Percentiles rank a stretch among this genome's conserved stretches.
Evolutionary conservation across 2,888 invertebrate species (phyloP).

Genomic region (Seladonia tumulorum): DNA sequence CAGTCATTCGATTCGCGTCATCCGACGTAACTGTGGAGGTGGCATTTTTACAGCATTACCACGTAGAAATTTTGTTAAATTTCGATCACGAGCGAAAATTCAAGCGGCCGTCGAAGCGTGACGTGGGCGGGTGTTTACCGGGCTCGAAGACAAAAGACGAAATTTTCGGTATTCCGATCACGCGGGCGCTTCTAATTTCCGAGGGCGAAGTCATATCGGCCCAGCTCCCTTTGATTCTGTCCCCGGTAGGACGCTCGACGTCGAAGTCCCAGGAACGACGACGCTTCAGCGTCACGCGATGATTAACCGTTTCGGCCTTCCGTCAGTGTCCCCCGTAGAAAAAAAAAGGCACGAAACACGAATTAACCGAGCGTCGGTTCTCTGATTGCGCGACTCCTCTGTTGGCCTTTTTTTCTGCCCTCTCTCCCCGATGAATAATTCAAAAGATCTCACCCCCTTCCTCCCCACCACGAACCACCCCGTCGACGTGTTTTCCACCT

Average conservation of each 20-base stretch:
- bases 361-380: slow-evolving; percentile 69
- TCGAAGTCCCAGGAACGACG: slow-evolving; percentile 14
- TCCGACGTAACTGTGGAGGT: too few species aligned
- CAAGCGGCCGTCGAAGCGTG: slow-evolving; percentile 2
- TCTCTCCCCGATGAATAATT: slow-evolving; percentile 62
- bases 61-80: slow-evolving; percentile 6
- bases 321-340: slow-evolving; percentile 41
- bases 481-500: slow-evolving; percentile 34
- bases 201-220: slow-evolving; percentile 61
- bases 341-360: slow-evolving; percentile 67
- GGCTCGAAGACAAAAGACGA: slow-evolving; percentile 43
- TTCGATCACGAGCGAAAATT: slow-evolving; percentile 21
- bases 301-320: slow-evolving; percentile 68
- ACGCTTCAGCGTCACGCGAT: slow-evolving; percentile 48
- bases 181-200: slow-evolving; percentile 71
- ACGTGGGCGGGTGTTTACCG: slow-evolving; percentile 58
- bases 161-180: slow-evolving; percentile 70
- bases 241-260: not conserved
- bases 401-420: slow-evolving; percentile 49
- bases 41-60: not conserved
- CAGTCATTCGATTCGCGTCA: not conserved
- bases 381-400: slow-evolving; percentile 71
- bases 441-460: slow-evolving; percentile 37
- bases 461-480: not conserved
- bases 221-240: slow-evolving; percentile 42